Evolutionary conservation across 2,113 vertebrate genomes (phyloP).

Genomic region (Myiopsitta monachus): DNA sequence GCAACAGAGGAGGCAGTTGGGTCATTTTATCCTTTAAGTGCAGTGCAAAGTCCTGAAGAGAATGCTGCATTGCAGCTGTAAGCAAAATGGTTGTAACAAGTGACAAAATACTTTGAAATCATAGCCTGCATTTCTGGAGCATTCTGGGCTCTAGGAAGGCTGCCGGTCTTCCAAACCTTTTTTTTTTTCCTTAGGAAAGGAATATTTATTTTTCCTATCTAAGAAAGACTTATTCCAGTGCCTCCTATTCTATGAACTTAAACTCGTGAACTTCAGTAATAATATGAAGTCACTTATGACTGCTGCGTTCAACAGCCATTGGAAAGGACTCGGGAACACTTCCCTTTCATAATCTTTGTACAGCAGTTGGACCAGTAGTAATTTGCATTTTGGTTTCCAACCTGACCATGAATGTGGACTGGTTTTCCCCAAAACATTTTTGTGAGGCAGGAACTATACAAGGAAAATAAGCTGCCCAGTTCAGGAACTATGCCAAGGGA

Average conservation of each 20-base stretch:
- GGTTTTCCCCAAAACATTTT: neutral
- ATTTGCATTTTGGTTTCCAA: neutral
- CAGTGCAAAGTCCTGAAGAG: neutral
- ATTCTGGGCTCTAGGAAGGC: neutral
- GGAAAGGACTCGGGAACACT: neutral
- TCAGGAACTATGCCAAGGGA: neutral
- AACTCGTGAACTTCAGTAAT: neutral
- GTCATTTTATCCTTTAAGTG: slow-evolving; percentile 51
- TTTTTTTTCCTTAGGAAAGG: neutral
- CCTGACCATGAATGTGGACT: neutral
- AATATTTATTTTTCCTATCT: neutral
- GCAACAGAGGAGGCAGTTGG: slow-evolving; percentile 53
- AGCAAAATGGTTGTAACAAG: neutral
- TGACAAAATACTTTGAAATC: slow-evolving; percentile 14
- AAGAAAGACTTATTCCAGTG: neutral
- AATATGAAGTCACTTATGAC: neutral
- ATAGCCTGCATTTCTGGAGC: neutral
- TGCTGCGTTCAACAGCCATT: neutral
- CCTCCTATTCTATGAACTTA: neutral
- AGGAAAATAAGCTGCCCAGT: neutral
- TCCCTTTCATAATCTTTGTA: neutral
- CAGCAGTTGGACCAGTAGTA: neutral
- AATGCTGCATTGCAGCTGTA: slow-evolving; percentile 63
- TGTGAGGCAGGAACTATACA: neutral
- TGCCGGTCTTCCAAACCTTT: neutral